Evolutionary conservation across 2,888 invertebrate genomes (phyloP).

Genomic region (Phalangium opilio): DNA sequence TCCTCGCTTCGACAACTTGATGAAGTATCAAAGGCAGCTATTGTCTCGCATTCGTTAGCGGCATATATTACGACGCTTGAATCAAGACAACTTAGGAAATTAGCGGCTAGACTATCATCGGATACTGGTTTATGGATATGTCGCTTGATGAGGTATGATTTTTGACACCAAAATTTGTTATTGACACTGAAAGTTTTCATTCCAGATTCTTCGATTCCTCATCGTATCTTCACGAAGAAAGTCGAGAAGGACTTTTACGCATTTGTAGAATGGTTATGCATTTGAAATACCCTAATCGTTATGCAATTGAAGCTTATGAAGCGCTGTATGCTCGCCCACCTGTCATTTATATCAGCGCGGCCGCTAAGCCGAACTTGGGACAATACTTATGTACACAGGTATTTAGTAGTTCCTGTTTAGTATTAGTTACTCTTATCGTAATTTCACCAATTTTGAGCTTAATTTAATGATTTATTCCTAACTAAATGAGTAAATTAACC

Average conservation of each 20-base stretch:
- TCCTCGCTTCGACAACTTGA: constrained; percentile 7
- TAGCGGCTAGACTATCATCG: constrained; percentile 62
- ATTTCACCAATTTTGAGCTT: no score
- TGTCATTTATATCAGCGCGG: constrained; percentile 39
- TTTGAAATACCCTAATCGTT: constrained; percentile 55
- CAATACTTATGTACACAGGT: constrained; percentile 26
- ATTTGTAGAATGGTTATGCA: constrained; percentile 64
- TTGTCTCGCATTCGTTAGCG: constrained; percentile 72
- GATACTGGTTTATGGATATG: constrained; percentile 79
- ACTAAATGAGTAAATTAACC: no score
- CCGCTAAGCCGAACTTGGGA: constrained; percentile 30
- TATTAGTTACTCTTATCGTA: no score
- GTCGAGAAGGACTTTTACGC: constrained; percentile 66
- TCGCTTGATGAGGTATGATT: constrained; percentile 59
- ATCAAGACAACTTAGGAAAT: constrained; percentile 55
- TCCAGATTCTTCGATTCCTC: constrained; percentile 63
- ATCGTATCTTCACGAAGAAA: constrained; percentile 75
- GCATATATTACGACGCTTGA: constrained; percentile 74
- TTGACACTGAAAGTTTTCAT: not conserved
- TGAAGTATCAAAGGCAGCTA: constrained; percentile 33
- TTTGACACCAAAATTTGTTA: no score
- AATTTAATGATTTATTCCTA: no score
- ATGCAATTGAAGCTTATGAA: constrained; percentile 63
- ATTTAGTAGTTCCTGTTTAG: constrained; percentile 1
- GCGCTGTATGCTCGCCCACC: constrained; percentile 52